Evolutionary conservation across 2,113 vertebrate genomes (phyloP).

Genomic region (Empidonax traillii): DNA sequence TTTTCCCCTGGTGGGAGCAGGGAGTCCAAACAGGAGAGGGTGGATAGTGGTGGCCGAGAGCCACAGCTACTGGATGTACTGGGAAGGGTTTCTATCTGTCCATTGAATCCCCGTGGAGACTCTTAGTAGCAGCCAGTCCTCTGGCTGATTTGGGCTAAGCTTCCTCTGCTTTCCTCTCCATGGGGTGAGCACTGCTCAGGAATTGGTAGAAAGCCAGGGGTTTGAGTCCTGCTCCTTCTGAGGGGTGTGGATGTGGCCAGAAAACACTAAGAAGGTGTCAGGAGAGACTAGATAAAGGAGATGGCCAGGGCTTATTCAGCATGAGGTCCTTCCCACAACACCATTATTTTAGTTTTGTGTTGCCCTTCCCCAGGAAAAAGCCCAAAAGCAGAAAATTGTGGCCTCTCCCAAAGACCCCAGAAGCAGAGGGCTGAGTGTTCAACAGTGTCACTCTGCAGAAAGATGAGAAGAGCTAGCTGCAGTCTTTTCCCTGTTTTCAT

Average conservation of each 20-base stretch:
- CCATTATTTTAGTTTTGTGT: not conserved
- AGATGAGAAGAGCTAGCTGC: not conserved
- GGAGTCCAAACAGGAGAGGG: no score
- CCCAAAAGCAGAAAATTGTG: not conserved
- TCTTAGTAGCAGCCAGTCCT: not conserved
- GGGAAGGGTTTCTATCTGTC: not conserved
- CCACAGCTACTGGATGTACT: fast-evolving
- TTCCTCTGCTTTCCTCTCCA: not conserved
- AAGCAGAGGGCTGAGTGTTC: not conserved
- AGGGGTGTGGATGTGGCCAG: not conserved
- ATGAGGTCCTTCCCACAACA: not conserved
- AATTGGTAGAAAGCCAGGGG: fast-evolving
- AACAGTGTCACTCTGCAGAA: not conserved
- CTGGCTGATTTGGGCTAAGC: fast-evolving
- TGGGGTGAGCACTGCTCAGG: not conserved
- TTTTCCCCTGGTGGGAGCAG: not conserved
- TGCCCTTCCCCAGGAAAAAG: not conserved
- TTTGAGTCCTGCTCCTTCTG: not conserved
- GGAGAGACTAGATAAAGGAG: not conserved
- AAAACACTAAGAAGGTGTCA: not conserved
- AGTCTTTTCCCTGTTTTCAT: not conserved
- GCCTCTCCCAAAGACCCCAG: not conserved
- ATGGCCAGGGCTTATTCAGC: not conserved
- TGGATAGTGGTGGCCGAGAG: fast-evolving
- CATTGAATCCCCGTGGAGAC: not conserved